Percentiles rank a stretch among this genome's conserved stretches.
Conservation (phyloP, 1,140 invertebrate genomes). For the Archivesica marissinica region DNA sequence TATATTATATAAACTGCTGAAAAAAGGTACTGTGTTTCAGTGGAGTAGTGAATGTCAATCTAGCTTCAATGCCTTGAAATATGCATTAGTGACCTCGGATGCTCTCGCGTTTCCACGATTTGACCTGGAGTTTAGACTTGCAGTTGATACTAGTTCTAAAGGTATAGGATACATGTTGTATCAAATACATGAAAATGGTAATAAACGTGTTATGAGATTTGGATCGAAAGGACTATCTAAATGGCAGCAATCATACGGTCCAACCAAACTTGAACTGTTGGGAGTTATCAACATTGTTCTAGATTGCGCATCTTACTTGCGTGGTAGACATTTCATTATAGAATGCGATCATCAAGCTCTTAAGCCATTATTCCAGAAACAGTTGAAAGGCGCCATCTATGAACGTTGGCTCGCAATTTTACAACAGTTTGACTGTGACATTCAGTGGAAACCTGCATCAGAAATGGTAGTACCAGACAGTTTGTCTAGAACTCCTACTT, state of each 20-base stretch:
- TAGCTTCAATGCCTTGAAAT: conserved; percentile 35
- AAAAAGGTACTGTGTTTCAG: conserved; percentile 25
- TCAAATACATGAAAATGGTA: conserved; percentile 29
- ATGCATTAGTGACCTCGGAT: conserved; percentile 1
- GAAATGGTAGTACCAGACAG: conserved; percentile 59
- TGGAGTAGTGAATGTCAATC: conserved; percentile 35
- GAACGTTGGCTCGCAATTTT: conserved; percentile 54
- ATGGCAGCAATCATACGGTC: no score
- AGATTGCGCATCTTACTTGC: conserved; percentile 40
- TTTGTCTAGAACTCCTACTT: conserved; percentile 17
- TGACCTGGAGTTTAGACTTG: conserved; percentile 28
- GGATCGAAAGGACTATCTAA: no score
- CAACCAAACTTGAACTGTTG: conserved; percentile 62
- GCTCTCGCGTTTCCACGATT: conserved; percentile 42
- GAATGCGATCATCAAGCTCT: conserved; percentile 35
- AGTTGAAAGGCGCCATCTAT: conserved; percentile 36
- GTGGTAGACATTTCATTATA: conserved; percentile 32
- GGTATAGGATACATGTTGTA: conserved; percentile 54
- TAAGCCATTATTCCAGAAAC: conserved; percentile 44
- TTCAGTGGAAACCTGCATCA: conserved; percentile 44
- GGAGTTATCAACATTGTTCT: conserved; percentile 58
- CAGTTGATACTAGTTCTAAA: conserved; percentile 40
- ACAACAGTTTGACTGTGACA: conserved; percentile 11
- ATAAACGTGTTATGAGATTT: conserved; percentile 16
- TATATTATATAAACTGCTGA: conserved; percentile 25